phyloP scores from a whole-genome alignment of 2,113 vertebrate species.

The Chamaea fasciata region DNA sequence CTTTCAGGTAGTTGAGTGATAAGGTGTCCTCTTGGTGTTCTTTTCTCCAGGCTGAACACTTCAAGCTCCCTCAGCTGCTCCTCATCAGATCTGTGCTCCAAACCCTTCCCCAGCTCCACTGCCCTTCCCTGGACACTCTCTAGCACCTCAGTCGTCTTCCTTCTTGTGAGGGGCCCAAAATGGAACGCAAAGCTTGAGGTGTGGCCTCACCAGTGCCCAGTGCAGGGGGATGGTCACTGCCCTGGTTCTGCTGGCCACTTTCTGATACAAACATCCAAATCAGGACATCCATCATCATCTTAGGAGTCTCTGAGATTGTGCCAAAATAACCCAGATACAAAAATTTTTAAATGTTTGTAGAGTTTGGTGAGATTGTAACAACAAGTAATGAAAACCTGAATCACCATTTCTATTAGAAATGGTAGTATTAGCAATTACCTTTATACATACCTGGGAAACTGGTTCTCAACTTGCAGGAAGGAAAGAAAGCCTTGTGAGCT shows the following conservation, averaged over 20 bases:
- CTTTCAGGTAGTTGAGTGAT: not conserved
- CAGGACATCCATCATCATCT: not conserved
- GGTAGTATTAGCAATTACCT: not conserved
- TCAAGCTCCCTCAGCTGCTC: not conserved
- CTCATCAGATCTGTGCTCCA: not conserved
- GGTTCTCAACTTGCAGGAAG: not conserved
- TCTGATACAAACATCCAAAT: not conserved
- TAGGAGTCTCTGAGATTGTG: not conserved
- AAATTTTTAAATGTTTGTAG: not conserved
- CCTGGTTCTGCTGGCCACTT: not conserved
- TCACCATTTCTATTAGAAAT: not conserved
- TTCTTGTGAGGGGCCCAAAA: not conserved
- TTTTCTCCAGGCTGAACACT: not conserved
- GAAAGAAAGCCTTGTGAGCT: not conserved
- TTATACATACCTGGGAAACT: not conserved
- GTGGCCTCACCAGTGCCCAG: not conserved
- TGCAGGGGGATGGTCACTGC: not conserved
- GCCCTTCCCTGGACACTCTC: rapidly evolving
- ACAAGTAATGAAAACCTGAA: not conserved
- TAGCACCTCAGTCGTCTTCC: not conserved
- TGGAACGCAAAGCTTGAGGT: rapidly evolving
- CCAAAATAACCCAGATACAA: not conserved
- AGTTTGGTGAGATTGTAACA: not conserved
- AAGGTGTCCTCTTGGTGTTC: not conserved
- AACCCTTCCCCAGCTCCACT: not conserved